Conservation (phyloP, 1,140 invertebrate genomes). For the Calliphora vicina region DNA sequence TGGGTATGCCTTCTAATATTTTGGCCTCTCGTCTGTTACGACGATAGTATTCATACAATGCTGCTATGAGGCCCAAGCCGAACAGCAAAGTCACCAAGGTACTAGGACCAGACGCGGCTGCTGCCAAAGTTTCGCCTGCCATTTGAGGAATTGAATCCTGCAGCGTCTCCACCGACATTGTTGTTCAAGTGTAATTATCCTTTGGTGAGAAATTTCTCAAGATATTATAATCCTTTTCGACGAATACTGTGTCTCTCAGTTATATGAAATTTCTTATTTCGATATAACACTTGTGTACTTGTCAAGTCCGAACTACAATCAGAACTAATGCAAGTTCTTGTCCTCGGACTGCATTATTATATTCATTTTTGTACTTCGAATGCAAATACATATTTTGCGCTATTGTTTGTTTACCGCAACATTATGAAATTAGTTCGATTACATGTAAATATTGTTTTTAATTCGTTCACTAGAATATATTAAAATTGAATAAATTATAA, state of each 20-base stretch:
- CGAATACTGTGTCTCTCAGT: neutral
- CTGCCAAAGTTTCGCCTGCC: neutral
- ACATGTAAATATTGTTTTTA: neutral
- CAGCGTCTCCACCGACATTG: conserved; percentile 2
- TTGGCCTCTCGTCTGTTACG: conserved; percentile 29
- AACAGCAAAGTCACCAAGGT: conserved; percentile 16
- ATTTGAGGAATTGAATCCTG: neutral
- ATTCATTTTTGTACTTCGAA: neutral
- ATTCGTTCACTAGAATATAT: no score
- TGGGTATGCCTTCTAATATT: conserved; percentile 54
- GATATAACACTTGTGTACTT: conserved; percentile 16
- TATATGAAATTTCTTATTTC: conserved; percentile 25
- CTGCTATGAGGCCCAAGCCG: neutral
- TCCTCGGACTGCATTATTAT: neutral
- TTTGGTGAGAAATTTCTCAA: conserved; percentile 4
- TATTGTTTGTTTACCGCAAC: neutral
- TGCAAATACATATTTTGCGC: neutral
- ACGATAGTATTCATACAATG: conserved; percentile 36
- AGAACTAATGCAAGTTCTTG: neutral
- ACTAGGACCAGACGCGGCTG: neutral
- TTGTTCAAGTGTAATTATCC: neutral
- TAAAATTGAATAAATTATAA: no score
- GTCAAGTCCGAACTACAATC: neutral
- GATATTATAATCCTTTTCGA: neutral
- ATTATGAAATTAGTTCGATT: neutral